A percentile compares a stretch with the other conserved stretches of the same genome.
Evolutionary conservation across 1,140 invertebrate genomes (phyloP).

Genomic region (Aphidius ervi): DNA sequence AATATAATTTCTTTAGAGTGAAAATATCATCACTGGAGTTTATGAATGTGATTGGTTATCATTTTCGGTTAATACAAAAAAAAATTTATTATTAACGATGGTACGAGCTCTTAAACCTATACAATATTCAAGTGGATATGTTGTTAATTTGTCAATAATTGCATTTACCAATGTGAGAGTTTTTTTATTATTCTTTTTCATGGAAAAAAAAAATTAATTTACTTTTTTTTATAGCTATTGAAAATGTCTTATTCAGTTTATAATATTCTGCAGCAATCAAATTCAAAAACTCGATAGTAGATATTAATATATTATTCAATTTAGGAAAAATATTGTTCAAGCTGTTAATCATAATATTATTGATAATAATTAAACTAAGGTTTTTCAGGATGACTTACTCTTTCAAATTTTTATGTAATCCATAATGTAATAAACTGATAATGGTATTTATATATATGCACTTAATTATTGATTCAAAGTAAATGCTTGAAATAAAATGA

Average conservation of each 20-base stretch:
- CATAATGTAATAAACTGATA: too few species aligned
- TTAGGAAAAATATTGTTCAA: too few species aligned
- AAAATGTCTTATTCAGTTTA: slow-evolving; percentile 4
- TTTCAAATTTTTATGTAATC: too few species aligned
- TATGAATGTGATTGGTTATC: slow-evolving; percentile 1
- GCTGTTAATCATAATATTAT: too few species aligned
- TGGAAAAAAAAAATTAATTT: not conserved
- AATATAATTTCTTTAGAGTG: not conserved
- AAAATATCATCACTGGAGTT: not conserved
- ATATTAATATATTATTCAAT: too few species aligned
- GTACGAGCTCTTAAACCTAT: not conserved
- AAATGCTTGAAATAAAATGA: too few species aligned
- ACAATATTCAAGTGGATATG: not conserved
- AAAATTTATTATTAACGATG: not conserved
- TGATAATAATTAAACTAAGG: too few species aligned
- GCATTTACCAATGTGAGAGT: slow-evolving; percentile 2
- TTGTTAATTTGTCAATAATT: slow-evolving; percentile 1
- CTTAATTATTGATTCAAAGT: too few species aligned
- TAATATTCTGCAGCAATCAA: not conserved
- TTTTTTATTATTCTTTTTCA: not conserved
- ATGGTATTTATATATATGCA: too few species aligned
- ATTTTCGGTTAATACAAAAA: not conserved
- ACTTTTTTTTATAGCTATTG: not conserved
- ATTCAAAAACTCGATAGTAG: not conserved
- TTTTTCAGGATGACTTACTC: too few species aligned